phyloP scores from a whole-genome alignment of 2,797 vertebrate genomes.

The Apogon talboti region DNA sequence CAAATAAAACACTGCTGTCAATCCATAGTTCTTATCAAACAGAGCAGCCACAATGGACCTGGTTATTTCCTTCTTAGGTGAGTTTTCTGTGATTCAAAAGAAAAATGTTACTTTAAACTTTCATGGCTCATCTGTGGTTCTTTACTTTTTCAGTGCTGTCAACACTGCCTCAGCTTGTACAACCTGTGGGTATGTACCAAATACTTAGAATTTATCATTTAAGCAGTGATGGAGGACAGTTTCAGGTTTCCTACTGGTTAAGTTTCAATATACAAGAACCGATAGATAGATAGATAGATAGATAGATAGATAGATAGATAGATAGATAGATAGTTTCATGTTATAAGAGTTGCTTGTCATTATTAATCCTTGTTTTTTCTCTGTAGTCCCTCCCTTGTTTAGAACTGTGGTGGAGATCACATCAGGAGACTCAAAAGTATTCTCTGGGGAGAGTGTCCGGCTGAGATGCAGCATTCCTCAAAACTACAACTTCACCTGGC shows the following conservation, averaged over 20 bases:
- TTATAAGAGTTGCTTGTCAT: too few species aligned
- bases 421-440: constrained; percentile 43
- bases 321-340: too few species aligned
- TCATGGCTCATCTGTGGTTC: neutral
- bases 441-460: constrained; percentile 61
- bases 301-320: too few species aligned
- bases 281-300: too few species aligned
- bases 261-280: too few species aligned
- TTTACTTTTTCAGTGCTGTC: constrained; percentile 66
- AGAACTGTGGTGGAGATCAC: constrained; percentile 43
- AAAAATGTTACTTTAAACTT: constrained; percentile 3
- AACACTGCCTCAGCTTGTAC: constrained; percentile 34
- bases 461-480: constrained; percentile 70
- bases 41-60: constrained; percentile 55
- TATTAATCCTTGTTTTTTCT: constrained; percentile 3
- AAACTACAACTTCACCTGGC: constrained; percentile 46
- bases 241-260: too few species aligned
- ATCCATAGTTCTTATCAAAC: neutral
- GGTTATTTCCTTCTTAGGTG: constrained; percentile 59
- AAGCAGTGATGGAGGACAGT: neutral
- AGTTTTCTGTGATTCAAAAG: constrained; percentile 48
- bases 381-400: neutral
- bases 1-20: constrained; percentile 2
- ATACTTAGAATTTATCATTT: neutral
- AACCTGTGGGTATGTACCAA: constrained; percentile 58